Percentiles rank a stretch among this genome's conserved stretches.
Conservation (phyloP, 2,113 vertebrate genomes). For the Geococcyx californianus region DNA sequence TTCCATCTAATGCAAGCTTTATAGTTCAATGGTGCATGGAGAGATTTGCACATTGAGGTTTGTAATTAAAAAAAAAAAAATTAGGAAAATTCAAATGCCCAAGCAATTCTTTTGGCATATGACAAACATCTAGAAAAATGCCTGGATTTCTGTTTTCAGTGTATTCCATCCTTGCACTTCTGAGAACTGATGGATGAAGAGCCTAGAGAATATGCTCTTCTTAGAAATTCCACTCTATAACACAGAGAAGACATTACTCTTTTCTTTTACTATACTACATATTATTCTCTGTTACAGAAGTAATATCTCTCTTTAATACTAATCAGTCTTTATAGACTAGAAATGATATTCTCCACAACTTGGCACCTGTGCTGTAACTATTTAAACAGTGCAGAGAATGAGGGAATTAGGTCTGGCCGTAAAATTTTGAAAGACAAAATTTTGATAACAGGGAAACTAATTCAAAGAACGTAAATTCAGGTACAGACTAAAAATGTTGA, state of each 20-base stretch:
- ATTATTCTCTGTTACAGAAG: not conserved
- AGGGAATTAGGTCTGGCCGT: not conserved
- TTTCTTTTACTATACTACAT: not conserved
- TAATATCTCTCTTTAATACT: not conserved
- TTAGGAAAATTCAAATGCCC: not conserved
- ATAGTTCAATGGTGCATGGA: not conserved
- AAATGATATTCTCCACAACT: not conserved
- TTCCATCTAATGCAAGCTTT: not conserved
- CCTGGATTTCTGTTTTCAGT: not conserved
- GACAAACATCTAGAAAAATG: not conserved
- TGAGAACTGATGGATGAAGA: not conserved
- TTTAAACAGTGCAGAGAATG: not conserved
- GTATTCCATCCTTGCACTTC: not conserved
- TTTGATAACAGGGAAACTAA: not conserved
- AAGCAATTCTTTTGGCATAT: not conserved
- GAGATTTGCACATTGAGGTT: not conserved
- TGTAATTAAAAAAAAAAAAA: not conserved
- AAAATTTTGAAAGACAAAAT: not conserved
- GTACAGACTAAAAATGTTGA: not conserved
- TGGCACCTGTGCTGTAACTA: not conserved
- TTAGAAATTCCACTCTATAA: not conserved
- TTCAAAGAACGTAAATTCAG: not conserved
- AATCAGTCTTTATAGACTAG: not conserved
- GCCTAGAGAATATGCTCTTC: not conserved
- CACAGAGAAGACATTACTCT: not conserved